A percentile compares a stretch with the other conserved stretches of the same genome.
phyloP scores from a whole-genome alignment of 2,888 invertebrate genomes.

The Rhabditoides inermis region DNA sequence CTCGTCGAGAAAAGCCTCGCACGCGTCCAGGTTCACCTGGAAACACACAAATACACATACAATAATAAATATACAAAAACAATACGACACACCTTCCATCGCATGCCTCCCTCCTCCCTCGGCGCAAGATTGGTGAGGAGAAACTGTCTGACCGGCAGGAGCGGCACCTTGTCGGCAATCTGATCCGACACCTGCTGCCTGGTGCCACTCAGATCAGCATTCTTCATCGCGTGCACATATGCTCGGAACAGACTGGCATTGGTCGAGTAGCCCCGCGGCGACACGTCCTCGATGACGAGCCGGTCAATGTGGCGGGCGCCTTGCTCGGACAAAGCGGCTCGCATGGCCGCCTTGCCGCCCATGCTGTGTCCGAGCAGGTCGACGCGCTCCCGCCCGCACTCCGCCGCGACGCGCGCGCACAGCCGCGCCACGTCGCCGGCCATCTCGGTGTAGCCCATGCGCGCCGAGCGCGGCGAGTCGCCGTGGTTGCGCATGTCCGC shows the following conservation, averaged over 20 bases:
- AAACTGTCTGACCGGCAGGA: conserved; percentile 65
- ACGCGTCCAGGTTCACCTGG: conserved; percentile 68
- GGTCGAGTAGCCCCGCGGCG: not conserved
- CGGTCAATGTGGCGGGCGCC: not conserved
- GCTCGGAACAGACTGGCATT: conserved; percentile 3
- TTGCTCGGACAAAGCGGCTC: not conserved
- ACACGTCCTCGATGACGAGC: conserved; percentile 8
- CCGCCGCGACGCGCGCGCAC: not conserved
- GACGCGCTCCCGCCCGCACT: not conserved
- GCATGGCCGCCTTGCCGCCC: conserved; percentile 9
- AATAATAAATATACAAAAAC: too few relatives aligned
- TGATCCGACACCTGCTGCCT: not conserved
- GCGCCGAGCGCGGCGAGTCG: conserved; percentile 66
- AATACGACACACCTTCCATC: too few relatives aligned
- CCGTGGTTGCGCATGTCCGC: conserved; percentile 89
- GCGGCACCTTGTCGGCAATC: conserved; percentile 51
- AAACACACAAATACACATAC: too few relatives aligned
- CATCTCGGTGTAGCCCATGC: conserved; percentile 6
- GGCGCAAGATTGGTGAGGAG: conserved; percentile 73
- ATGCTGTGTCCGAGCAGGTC: conserved; percentile 10
- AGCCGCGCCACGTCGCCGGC: conserved; percentile 2
- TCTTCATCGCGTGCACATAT: conserved; percentile 3
- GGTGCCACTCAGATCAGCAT: not conserved
- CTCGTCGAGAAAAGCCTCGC: conserved; percentile 63
- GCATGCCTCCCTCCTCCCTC: conserved; percentile 59